phyloP scores from a whole-genome alignment of 2,888 invertebrate genomes.

The Megalurothrips usitatus region DNA sequence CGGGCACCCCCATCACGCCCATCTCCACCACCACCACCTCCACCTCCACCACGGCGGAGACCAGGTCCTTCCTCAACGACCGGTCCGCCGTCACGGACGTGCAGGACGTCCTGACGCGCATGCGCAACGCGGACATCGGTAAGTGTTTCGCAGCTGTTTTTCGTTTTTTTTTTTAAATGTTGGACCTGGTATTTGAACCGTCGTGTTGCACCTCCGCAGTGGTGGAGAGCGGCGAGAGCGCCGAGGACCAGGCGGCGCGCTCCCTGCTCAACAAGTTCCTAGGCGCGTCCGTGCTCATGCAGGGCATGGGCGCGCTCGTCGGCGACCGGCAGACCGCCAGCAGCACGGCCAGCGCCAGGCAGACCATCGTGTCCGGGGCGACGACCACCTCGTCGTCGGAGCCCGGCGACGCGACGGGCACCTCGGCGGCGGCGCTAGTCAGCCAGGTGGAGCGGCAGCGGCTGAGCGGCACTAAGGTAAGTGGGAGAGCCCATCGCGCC shows the following conservation, averaged over 20 bases:
- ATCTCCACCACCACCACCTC: constrained; percentile 33
- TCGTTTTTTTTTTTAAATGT: neutral
- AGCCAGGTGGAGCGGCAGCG: constrained; percentile 42
- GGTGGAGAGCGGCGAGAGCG: constrained; percentile 59
- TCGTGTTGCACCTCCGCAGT: constrained; percentile 48
- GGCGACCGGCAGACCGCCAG: constrained; percentile 38
- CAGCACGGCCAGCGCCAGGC: constrained; percentile 39
- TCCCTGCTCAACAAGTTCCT: constrained; percentile 77
- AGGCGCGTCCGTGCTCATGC: constrained; percentile 74
- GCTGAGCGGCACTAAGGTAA: constrained; percentile 31
- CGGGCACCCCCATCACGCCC: no score
- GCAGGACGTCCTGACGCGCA: constrained; percentile 69
- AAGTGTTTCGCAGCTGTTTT: constrained; percentile 34
- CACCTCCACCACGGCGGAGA: constrained; percentile 31
- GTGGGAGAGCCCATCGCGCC: no score
- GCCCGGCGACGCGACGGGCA: neutral
- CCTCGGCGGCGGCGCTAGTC: constrained; percentile 40
- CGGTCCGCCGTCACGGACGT: constrained; percentile 66
- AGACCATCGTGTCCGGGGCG: constrained; percentile 31
- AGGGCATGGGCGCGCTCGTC: constrained; percentile 62
- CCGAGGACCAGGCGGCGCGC: constrained; percentile 66
- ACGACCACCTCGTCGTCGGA: neutral
- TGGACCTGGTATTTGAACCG: neutral
- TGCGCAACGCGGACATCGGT: constrained; percentile 72
- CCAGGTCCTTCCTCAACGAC: constrained; percentile 66